Conservation (phyloP, 1,140 invertebrate species). For the Drosophila pandora region DNA sequence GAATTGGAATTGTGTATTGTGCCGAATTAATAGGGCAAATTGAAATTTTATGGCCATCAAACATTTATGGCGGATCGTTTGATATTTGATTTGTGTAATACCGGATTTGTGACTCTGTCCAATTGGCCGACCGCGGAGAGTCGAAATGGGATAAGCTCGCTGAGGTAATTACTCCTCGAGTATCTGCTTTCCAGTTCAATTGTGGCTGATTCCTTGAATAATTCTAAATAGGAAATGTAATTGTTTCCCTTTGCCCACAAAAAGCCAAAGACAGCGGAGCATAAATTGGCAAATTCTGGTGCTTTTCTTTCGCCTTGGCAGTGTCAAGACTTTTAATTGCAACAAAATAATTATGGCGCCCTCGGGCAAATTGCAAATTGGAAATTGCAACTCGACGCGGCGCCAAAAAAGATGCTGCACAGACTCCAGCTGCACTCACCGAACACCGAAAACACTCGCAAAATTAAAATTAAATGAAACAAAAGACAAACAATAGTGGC, state of each 20-base stretch:
- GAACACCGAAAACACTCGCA: slow-evolving; percentile 41
- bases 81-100: slow-evolving; percentile 51
- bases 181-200: slow-evolving; percentile 14
- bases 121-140: slow-evolving; percentile 8
- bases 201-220: neutral
- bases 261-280: neutral
- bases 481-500: slow-evolving; percentile 58
- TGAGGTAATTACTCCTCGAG: slow-evolving; percentile 20
- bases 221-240: neutral
- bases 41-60: slow-evolving; percentile 71
- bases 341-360: slow-evolving; percentile 81
- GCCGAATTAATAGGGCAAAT: slow-evolving; percentile 75
- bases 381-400: slow-evolving; percentile 49
- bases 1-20: slow-evolving; percentile 57
- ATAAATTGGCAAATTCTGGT: slow-evolving; percentile 48
- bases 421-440: slow-evolving; percentile 62
- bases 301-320: slow-evolving; percentile 19
- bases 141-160: neutral
- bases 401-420: slow-evolving; percentile 49
- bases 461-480: slow-evolving; percentile 79
- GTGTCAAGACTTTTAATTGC: slow-evolving; percentile 80
- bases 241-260: slow-evolving; percentile 10
- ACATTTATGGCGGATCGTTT: slow-evolving; percentile 56
- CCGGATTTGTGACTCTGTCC: slow-evolving; percentile 6
- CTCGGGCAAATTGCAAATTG: slow-evolving; percentile 71